A percentile compares a stretch with the other conserved stretches of the same genome.
Conservation (phyloP, 2,113 vertebrate species). For the Hyperopisus bebe region DNA sequence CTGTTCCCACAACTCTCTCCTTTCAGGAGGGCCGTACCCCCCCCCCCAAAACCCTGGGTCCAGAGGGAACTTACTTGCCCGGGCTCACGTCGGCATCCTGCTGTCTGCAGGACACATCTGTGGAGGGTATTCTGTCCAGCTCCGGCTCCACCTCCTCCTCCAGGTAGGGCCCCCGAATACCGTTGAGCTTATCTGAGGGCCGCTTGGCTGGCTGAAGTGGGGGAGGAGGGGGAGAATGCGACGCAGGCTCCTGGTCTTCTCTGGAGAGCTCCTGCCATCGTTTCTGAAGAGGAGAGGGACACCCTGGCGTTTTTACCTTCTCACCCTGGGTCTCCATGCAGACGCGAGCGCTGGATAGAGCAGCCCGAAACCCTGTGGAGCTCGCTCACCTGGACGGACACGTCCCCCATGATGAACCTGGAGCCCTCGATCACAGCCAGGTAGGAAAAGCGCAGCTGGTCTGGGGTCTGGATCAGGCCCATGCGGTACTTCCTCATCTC, state of each 20-base stretch:
- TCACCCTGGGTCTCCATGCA: neutral
- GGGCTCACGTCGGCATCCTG: conserved; percentile 53
- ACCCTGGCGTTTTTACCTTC: neutral
- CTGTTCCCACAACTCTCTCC: neutral
- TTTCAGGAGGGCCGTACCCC: neutral
- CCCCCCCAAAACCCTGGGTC: neutral
- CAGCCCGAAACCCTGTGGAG: neutral
- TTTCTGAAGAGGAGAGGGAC: conserved; percentile 53
- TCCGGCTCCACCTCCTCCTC: conserved; percentile 51
- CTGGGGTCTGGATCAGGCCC: conserved; percentile 95
- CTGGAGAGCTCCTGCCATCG: conserved; percentile 77
- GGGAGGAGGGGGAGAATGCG: conserved; percentile 55
- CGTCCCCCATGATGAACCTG: conserved; percentile 70
- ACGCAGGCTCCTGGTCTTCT: conserved; percentile 71
- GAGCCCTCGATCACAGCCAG: conserved; percentile 95
- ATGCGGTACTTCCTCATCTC: conserved; percentile 90
- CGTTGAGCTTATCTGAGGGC: conserved; percentile 67
- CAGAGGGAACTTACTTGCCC: conserved; percentile 50
- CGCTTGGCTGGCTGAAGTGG: conserved; percentile 46
- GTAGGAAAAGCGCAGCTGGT: conserved; percentile 96
- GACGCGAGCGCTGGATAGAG: neutral
- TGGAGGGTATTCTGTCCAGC: conserved; percentile 38
- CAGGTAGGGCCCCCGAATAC: conserved; percentile 50
- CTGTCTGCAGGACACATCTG: conserved; percentile 47
- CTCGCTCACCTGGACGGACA: conserved; percentile 68